These are phyloP conservation scores for Lottia scabra DNA, from an alignment of 2,888 invertebrate species.

Conservation along the genomic window DNA sequence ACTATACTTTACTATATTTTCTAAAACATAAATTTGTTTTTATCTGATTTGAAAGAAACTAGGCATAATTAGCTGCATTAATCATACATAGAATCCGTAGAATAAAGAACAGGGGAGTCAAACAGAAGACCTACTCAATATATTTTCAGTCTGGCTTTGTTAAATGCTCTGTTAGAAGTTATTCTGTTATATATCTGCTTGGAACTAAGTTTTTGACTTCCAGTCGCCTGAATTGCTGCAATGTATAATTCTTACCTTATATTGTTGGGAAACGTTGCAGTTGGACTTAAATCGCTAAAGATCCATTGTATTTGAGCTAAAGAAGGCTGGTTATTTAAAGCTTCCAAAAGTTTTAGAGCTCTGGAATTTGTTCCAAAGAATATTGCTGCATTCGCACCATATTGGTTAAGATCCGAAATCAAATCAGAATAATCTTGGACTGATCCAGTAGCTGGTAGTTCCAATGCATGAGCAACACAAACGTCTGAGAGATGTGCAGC, in stretches of 20 bases:
- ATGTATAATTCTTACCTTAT: background rate
- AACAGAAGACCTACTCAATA: too few species aligned
- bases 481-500: conserved; percentile 37
- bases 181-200: too few species aligned
- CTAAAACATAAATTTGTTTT: too few species aligned
- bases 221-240: too few species aligned
- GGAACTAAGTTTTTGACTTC: too few species aligned
- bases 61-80: too few species aligned
- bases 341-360: conserved; percentile 29
- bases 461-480: conserved; percentile 46
- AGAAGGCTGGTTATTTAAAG: conserved; percentile 25
- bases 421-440: conserved; percentile 12
- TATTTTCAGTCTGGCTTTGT: too few species aligned
- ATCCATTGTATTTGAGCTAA: conserved; percentile 54
- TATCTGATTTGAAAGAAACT: too few species aligned
- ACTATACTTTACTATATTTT: too few species aligned
- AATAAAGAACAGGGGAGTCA: too few species aligned
- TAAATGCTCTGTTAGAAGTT: too few species aligned
- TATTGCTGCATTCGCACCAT: conserved; percentile 40
- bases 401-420: conserved; percentile 31
- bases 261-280: conserved; percentile 19
- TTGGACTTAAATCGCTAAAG: conserved; percentile 41
- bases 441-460: conserved; percentile 29
- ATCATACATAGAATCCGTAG: too few species aligned
- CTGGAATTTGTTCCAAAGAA: conserved; percentile 33